Percentiles rank a stretch among this genome's conserved stretches.
Evolutionary conservation across 2,888 invertebrate species (phyloP).

Genomic region (Drosophila infuscata): DNA sequence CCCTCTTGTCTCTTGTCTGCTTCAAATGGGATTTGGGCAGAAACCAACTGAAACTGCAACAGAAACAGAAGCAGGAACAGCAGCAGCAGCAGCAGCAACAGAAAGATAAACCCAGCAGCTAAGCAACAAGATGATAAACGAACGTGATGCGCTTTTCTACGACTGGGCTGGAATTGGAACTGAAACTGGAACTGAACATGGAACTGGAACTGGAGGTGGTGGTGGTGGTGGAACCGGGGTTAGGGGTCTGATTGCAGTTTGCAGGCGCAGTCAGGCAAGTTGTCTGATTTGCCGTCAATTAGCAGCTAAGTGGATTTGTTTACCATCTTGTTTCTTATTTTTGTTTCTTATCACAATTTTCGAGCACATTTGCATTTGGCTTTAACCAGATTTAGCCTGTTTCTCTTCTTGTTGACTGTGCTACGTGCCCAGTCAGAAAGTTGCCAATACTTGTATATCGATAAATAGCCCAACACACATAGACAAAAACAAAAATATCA

Average conservation of each 20-base stretch:
- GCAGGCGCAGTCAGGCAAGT: slow-evolving; percentile 9
- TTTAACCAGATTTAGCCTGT: slow-evolving; percentile 1
- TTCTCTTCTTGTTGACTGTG: slow-evolving; percentile 18
- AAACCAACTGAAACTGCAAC: slow-evolving; percentile 27
- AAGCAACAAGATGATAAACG: slow-evolving; percentile 67
- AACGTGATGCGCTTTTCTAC: slow-evolving; percentile 60
- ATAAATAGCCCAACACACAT: slow-evolving; percentile 71
- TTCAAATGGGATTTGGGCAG: slow-evolving; percentile 71
- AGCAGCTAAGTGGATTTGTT: slow-evolving; percentile 77
- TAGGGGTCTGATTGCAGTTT: background rate
- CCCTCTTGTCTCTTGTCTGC: slow-evolving; percentile 23
- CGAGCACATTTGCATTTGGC: slow-evolving; percentile 19
- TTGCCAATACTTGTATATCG: slow-evolving; percentile 76
- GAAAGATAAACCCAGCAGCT: slow-evolving; percentile 51
- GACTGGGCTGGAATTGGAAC: background rate
- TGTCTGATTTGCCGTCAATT: slow-evolving; percentile 76
- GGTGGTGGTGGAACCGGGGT: background rate
- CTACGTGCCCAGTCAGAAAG: slow-evolving; percentile 74
- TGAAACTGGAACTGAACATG: background rate
- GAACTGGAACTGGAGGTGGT: background rate
- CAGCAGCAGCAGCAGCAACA: slow-evolving; percentile 11
- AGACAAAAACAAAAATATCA: slow-evolving; percentile 14
- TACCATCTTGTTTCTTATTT: slow-evolving; percentile 19
- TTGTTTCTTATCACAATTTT: background rate
- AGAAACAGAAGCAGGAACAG: slow-evolving; percentile 11